Conservation (phyloP, 2,888 invertebrate species). For the Nephrocerus scutellatus region DNA sequence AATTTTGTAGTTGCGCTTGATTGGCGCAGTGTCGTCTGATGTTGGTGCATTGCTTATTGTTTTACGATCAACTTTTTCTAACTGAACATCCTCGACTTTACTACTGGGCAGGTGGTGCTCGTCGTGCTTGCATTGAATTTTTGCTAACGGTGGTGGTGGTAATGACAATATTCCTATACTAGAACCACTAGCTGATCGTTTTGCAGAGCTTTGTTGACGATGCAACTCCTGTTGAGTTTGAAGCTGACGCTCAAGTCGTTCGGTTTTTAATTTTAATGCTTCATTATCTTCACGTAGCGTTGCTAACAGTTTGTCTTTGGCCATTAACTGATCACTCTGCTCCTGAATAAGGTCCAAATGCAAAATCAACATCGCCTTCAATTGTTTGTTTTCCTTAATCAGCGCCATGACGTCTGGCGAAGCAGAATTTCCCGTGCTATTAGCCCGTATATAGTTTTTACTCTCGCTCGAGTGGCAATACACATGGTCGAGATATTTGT, state of each 20-base stretch:
- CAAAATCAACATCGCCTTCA: slow-evolving; percentile 69
- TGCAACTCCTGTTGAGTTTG: slow-evolving; percentile 30
- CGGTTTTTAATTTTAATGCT: slow-evolving; percentile 54
- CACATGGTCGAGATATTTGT: slow-evolving; percentile 37
- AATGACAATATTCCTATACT: slow-evolving; percentile 23
- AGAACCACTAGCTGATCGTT: slow-evolving; percentile 20
- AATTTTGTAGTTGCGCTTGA: slow-evolving; percentile 17
- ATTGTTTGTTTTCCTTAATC: slow-evolving; percentile 44
- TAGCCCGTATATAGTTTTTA: slow-evolving; percentile 31
- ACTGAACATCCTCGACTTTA: no score
- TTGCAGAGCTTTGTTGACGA: slow-evolving; percentile 17
- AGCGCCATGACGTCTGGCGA: slow-evolving; percentile 34
- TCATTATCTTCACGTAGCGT: slow-evolving; percentile 71
- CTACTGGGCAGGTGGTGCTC: slow-evolving; percentile 6
- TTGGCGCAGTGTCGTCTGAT: slow-evolving; percentile 4
- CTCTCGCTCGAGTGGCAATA: slow-evolving; percentile 37
- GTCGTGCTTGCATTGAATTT: slow-evolving; percentile 26
- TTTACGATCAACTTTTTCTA: no score
- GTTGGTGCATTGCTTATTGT: slow-evolving; percentile 17
- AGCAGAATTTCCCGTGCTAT: slow-evolving; percentile 22
- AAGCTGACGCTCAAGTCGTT: slow-evolving; percentile 30
- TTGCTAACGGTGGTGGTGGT: slow-evolving; percentile 27
- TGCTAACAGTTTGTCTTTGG: slow-evolving; percentile 70
- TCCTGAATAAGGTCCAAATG: slow-evolving; percentile 86
- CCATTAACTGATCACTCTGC: slow-evolving; percentile 75